Base-by-base conservation (phyloP, 2,888 invertebrate species). In the Rotaria magnacalcarata region DNA sequence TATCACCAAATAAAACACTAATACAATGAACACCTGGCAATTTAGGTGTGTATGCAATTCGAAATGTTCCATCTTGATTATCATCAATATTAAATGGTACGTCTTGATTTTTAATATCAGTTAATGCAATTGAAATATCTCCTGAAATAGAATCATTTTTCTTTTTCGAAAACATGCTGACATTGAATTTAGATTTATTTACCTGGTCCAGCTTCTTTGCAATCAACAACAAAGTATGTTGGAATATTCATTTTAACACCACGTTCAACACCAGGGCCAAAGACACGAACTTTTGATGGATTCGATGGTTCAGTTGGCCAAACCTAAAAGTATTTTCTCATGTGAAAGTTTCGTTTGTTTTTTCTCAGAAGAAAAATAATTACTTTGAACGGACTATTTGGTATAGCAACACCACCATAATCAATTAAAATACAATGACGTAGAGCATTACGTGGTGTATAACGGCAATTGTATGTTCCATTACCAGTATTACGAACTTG, bases 211-310 rank as follows among this genome's bases (percentile, higher is more conserved):
- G 95, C 95, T 89, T 94, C 94, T 84, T 94, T 94, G 87, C 95
- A 94, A 90, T 96, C 96, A 84, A 96, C 94, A 89, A 94, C 94
- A 90, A 96, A 95, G 90, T 95, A 94, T 7, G 95, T 95, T 34
- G 94, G 93, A 10, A 93, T 92, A 88, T 94, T 94, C 24, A 94
- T 94, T 89, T 94, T 94, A 0, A 95, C 94, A 1, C 94, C 94
- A 87, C 94, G 93, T 90, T 95, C 94, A 8, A 96, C 92, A 88
- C 96, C 96, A 14, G 96, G 96, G 21, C 96, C 96, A 89, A 94
- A 95, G 19, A 95, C 94, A 89, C 93, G 93, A 11, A 96, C 94
- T 91, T 94, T 94, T 0, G 93, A 92, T 4, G 94, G 93, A 91
- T 95, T 94, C 47, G 94, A 92, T 1, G 94, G 94, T 87, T 94